phyloP scores from a whole-genome alignment of 2,888 invertebrate species.

The Rugalucina vietnamica region DNA sequence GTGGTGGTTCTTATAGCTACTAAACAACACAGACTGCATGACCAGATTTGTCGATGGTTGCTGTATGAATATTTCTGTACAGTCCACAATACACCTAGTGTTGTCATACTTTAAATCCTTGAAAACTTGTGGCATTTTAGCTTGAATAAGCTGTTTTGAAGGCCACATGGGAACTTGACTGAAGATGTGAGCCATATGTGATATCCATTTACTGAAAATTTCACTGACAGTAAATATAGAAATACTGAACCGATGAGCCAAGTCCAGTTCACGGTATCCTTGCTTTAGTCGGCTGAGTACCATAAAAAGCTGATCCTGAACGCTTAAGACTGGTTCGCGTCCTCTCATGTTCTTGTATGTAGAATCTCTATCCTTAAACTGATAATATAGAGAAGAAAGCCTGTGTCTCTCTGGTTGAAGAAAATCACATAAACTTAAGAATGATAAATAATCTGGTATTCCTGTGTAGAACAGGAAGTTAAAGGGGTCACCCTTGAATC shows the following conservation, averaged over 20 bases:
- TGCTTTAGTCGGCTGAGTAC: background rate
- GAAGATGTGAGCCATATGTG: too few species aligned
- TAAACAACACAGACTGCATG: constrained; percentile 10
- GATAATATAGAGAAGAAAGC: background rate
- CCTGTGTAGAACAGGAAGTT: constrained; percentile 5
- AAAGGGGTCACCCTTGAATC: background rate
- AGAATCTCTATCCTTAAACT: background rate
- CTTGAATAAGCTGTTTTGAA: too few species aligned
- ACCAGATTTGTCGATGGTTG: constrained; percentile 14
- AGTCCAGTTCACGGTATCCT: background rate
- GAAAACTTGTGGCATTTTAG: too few species aligned
- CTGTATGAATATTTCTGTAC: constrained; percentile 12
- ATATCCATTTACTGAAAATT: too few species aligned
- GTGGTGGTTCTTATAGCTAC: constrained; percentile 9
- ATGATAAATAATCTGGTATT: background rate
- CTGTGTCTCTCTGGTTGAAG: background rate
- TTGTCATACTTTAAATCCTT: too few species aligned
- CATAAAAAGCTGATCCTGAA: background rate
- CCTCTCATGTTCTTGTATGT: background rate
- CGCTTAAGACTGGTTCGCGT: background rate
- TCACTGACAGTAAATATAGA: background rate
- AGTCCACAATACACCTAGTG: constrained; percentile 14
- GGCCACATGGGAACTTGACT: too few species aligned
- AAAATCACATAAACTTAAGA: background rate
- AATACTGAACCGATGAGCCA: background rate